Conservation (phyloP, 2,888 invertebrate genomes). For the Apotomis betuletana region DNA sequence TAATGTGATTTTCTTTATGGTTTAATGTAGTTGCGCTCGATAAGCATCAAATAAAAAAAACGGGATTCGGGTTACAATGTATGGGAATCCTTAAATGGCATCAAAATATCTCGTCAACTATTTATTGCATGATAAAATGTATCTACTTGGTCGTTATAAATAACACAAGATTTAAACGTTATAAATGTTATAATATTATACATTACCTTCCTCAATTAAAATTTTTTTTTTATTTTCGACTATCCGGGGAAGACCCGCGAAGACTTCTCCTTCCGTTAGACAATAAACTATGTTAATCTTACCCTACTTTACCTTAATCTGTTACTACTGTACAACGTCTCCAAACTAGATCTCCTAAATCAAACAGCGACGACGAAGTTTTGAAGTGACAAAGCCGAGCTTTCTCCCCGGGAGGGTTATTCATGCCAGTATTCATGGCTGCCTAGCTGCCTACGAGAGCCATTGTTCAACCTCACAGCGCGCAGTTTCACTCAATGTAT, state of each 20-base stretch:
- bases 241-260: too few relatives aligned
- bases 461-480: conserved; percentile 10
- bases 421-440: conserved; percentile 8
- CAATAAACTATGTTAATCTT: too few relatives aligned
- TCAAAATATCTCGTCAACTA: too few relatives aligned
- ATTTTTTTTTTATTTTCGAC: not conserved
- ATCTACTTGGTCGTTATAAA: too few relatives aligned
- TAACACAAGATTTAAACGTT: not conserved
- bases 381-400: conserved; percentile 20
- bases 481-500: conserved; percentile 10
- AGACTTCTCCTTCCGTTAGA: too few relatives aligned
- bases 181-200: not conserved
- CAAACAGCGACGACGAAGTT: not conserved
- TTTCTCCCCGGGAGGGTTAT: conserved; percentile 14
- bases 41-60: too few relatives aligned
- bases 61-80: too few relatives aligned
- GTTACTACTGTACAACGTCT: not conserved
- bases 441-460: not conserved
- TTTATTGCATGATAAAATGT: too few relatives aligned
- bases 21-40: too few relatives aligned
- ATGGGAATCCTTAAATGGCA: too few relatives aligned
- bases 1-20: too few relatives aligned
- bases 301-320: too few relatives aligned
- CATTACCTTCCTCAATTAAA: not conserved
- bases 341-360: conserved; percentile 9